Percentiles rank a stretch among this genome's conserved stretches.
Conservation (phyloP, 30 jellyfish, hydroid and myxozoan species). For the Aurelia sp. region DNA sequence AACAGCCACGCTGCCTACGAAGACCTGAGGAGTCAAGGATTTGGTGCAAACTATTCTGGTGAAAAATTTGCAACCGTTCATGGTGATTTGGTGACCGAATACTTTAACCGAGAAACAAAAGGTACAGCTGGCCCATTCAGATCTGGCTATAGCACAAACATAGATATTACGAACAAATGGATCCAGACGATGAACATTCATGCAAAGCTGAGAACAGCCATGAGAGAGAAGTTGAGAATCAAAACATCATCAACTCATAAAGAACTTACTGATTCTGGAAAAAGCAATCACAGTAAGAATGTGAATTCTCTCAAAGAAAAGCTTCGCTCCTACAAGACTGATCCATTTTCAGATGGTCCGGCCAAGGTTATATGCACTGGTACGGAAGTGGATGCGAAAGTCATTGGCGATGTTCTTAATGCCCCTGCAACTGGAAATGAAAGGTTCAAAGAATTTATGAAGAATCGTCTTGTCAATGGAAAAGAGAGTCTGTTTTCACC, state of each 20-base stretch:
- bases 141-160: conserved; percentile 7
- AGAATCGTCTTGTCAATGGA: too few species aligned
- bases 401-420: too few species aligned
- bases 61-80: too few species aligned
- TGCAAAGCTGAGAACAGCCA: neutral
- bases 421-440: too few species aligned
- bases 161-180: conserved; percentile 9
- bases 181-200: conserved; percentile 15
- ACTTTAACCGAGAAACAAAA: conserved; percentile 18
- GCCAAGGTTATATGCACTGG: too few species aligned
- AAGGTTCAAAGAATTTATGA: too few species aligned
- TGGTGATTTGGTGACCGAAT: conserved; percentile 10
- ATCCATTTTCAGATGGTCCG: too few species aligned
- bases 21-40: neutral
- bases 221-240: conserved; percentile 9
- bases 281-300: neutral
- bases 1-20: conserved; percentile 5
- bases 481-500: too few species aligned
- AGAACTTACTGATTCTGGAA: neutral
- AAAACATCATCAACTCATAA: neutral
- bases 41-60: neutral
- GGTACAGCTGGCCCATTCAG: conserved; percentile 31
- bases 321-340: too few species aligned
- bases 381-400: too few species aligned
- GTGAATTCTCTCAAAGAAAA: conserved; percentile 1